Evolutionary conservation across 2,888 invertebrate species (phyloP), one percentile per base, ranked within the genome.

Genomic region (Ennomos fuscantarius): DNA sequence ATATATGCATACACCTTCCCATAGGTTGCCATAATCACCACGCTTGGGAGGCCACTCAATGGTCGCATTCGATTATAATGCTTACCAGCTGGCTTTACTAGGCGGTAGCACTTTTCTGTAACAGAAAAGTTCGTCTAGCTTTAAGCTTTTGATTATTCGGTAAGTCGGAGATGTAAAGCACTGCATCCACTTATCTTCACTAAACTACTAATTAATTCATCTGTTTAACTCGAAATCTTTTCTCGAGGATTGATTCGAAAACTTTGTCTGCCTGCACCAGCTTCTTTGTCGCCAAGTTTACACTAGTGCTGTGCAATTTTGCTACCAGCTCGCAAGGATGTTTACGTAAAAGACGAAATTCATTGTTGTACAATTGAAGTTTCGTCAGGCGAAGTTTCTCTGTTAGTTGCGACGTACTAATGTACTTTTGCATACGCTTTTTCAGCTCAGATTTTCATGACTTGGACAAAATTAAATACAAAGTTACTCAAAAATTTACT

Each of bases 171-270:
- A 13, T 39, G 47, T 11, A 39, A 35, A 11, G 9, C 15, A 53
- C 44, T 15, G 24, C 9, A 0, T 12, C 13, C 37, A 2, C 48
- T 55, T 8, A 3, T 32, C 13, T 24, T 15, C 3, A 1, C 44
- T 49, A 40, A 55, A 39, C 34, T 44, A 13, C 12, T 49, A 44
- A 44, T 33, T 44, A 40, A 44, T 49, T 55, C 13, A 32, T 36
- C 24, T 15, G 24, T 37, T 36, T 15, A 44, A 54, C 49, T 60
- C 34, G 50, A 56, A 59, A 62, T 55, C 52, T 42, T 62, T 56
- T 52, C 37, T 52, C 42, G 12, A 55, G 37, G 59, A 62, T 63
- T 65, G 59, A 67, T 67, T 60, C 50, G 43, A 35, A 59, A 67
- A 63, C 60, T 65, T 62, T 3, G 40, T 33, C 45, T 24, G 42